phyloP scores from a whole-genome alignment of 2,888 invertebrate species.

The Sycophila texana region DNA sequence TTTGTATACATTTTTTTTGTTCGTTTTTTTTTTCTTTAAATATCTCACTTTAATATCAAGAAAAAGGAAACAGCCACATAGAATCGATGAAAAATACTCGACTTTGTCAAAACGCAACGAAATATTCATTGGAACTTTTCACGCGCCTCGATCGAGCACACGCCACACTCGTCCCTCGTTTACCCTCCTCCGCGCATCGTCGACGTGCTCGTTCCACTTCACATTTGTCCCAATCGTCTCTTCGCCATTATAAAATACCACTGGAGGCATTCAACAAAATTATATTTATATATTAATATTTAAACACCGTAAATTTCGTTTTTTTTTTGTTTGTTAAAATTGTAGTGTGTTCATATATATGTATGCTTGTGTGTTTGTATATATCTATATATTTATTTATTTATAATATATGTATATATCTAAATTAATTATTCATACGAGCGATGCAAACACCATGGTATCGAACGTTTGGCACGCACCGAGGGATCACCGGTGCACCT shows the following conservation, averaged over 20 bases:
- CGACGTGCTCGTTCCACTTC: conserved; percentile 1
- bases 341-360: conserved; percentile 37
- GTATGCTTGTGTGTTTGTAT: conserved; percentile 1
- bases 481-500: conserved; percentile 20
- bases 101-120: conserved; percentile 3
- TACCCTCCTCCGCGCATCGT: conserved; percentile 2
- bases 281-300: conserved; percentile 44
- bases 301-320: conserved; percentile 29
- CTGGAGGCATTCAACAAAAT: conserved; percentile 49
- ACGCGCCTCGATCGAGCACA: conserved; percentile 42
- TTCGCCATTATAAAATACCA: conserved; percentile 29
- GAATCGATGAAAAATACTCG: conserved; percentile 35
- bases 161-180: conserved; percentile 11
- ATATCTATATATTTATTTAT: conserved; percentile 18
- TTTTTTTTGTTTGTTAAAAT: conserved; percentile 25
- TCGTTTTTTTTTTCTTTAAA: conserved; percentile 7
- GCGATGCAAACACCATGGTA: conserved; percentile 52
- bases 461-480: conserved; percentile 55
- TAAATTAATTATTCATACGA: conserved; percentile 43
- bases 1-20: conserved; percentile 1
- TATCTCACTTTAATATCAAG: not conserved
- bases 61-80: conserved; percentile 28
- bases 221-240: not conserved
- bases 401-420: conserved; percentile 35
- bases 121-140: conserved; percentile 40